phyloP scores from a whole-genome alignment of 2,797 vertebrate genomes.

The Coracias cyanogaster region DNA sequence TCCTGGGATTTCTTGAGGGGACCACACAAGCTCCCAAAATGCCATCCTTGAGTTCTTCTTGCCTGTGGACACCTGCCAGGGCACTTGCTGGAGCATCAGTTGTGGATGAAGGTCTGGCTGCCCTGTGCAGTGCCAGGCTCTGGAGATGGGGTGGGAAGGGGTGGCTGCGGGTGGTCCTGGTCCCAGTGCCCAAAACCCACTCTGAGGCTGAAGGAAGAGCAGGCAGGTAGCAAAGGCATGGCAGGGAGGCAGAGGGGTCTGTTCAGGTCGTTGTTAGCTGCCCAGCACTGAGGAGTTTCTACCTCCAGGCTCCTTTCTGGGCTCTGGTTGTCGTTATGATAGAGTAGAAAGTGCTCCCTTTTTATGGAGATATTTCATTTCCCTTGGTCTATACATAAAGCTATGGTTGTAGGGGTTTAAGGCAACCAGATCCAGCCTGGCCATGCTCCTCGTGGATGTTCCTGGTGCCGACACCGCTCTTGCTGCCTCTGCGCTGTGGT shows the following conservation, averaged over 20 bases:
- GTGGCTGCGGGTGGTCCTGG: background rate
- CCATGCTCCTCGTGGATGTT: background rate
- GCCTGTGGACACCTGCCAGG: background rate
- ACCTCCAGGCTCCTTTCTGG: background rate
- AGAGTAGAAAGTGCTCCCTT: background rate
- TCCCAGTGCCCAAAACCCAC: background rate
- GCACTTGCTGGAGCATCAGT: background rate
- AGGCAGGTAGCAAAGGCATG: fast-evolving
- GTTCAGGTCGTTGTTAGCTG: background rate
- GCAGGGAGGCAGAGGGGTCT: background rate
- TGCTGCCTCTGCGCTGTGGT: background rate
- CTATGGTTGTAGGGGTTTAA: background rate
- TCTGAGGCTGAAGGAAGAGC: background rate
- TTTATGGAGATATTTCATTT: background rate
- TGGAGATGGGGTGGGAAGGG: background rate
- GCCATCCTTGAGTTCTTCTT: background rate
- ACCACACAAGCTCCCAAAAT: background rate
- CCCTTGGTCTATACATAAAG: background rate
- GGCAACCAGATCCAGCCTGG: background rate
- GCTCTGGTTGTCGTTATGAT: background rate
- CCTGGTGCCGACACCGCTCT: background rate
- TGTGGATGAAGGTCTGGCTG: fast-evolving
- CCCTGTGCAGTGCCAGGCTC: background rate
- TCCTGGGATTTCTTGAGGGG: background rate
- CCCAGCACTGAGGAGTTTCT: fast-evolving